These are phyloP conservation scores for Endotricha flammealis DNA, from an alignment of 2,888 invertebrate species.

Conservation along the genomic window DNA sequence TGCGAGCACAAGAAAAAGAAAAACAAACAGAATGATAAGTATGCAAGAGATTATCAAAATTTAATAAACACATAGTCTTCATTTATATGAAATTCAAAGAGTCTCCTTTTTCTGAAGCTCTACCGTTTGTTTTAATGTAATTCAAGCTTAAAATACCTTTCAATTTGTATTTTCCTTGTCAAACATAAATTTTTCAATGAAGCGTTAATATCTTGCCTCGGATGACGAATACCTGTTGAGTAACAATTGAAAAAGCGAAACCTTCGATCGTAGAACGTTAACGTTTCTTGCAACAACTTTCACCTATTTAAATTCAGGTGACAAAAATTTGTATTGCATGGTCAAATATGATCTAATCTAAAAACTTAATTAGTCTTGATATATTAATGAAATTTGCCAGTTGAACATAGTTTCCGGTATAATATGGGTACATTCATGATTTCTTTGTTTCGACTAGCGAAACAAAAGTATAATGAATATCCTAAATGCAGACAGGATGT, in stretches of 20 bases:
- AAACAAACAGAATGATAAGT: no score
- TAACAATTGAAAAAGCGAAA: conserved; percentile 72
- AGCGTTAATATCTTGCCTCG: conserved; percentile 17
- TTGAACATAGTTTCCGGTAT: conserved; percentile 17
- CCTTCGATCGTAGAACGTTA: conserved; percentile 60
- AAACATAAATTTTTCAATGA: conserved; percentile 1
- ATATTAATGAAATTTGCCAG: background rate
- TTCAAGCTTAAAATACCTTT: no score
- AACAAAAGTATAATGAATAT: conserved; percentile 26
- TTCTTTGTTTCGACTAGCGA: conserved; percentile 19
- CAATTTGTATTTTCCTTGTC: background rate
- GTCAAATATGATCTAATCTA: conserved; percentile 4
- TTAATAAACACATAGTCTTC: no score
- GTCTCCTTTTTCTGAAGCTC: no score
- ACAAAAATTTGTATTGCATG: conserved; percentile 22
- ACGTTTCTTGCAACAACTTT: conserved; percentile 64
- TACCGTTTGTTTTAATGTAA: no score
- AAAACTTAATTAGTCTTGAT: conserved; percentile 2
- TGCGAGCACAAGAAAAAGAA: no score
- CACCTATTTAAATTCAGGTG: conserved; percentile 55
- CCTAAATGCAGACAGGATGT: conserved; percentile 43
- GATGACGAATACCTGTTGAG: conserved; percentile 69
- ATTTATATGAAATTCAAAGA: no score
- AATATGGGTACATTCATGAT: conserved; percentile 14
- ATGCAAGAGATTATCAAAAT: no score